Evolutionary conservation across 1,140 invertebrate genomes (phyloP).

Genomic region (Alviniconcha marisindica): DNA sequence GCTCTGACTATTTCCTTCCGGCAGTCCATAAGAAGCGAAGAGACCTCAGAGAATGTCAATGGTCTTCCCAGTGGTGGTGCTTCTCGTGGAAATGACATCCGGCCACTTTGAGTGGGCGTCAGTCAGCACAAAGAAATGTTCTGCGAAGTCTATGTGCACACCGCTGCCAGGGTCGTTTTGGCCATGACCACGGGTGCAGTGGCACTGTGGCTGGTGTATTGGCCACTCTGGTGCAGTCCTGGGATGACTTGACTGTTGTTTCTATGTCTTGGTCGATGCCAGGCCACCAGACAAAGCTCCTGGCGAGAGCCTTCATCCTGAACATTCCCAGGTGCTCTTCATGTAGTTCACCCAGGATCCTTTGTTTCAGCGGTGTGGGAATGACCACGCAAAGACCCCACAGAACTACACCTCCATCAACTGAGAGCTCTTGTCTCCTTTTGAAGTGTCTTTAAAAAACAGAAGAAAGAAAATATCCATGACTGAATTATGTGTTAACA

Average conservation of each 20-base stretch:
- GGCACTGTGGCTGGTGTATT: slow-evolving; percentile 40
- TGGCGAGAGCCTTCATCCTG: slow-evolving; percentile 78
- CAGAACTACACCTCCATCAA: slow-evolving; percentile 48
- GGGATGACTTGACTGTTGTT: slow-evolving; percentile 66
- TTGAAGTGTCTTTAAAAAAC: too few relatives aligned
- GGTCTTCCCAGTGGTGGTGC: slow-evolving; percentile 64
- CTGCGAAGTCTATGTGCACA: slow-evolving; percentile 60
- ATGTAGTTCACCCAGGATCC: slow-evolving; percentile 76
- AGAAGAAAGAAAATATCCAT: too few relatives aligned
- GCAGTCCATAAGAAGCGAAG: slow-evolving; percentile 54
- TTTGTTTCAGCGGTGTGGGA: slow-evolving; percentile 70
- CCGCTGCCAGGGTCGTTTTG: slow-evolving; percentile 42
- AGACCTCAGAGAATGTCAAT: slow-evolving; percentile 37
- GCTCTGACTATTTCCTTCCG: slow-evolving; percentile 65
- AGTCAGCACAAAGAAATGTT: slow-evolving; percentile 67
- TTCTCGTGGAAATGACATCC: too few relatives aligned
- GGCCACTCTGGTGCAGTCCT: slow-evolving; percentile 65
- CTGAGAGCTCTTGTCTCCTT: slow-evolving; percentile 44
- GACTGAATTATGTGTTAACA: too few relatives aligned
- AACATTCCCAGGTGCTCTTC: slow-evolving; percentile 77
- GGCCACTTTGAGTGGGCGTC: slow-evolving; percentile 77
- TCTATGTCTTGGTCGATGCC: slow-evolving; percentile 75
- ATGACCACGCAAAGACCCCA: slow-evolving; percentile 65
- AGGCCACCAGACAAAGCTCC: slow-evolving; percentile 79
- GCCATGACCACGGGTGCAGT: slow-evolving; percentile 52